Conservation (phyloP, 2,113 vertebrate genomes). For the Nothoprocta pentlandii region DNA sequence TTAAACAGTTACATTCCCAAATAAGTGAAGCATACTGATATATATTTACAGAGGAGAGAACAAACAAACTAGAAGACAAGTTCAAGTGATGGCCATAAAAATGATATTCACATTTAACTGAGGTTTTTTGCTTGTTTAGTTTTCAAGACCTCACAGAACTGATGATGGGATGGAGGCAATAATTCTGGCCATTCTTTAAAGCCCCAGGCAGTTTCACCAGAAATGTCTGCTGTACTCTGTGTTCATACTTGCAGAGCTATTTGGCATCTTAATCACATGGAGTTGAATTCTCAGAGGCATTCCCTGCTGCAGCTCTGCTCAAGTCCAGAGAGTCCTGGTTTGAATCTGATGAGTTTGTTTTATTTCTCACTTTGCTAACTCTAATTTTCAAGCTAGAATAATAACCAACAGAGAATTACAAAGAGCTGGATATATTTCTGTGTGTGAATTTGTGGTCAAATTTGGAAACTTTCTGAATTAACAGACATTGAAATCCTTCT, state of each 20-base stretch:
- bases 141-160: not conserved
- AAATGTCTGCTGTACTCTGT: not conserved
- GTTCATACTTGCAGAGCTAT: not conserved
- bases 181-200: not conserved
- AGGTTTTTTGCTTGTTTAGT: not conserved
- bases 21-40: not conserved
- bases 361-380: not conserved
- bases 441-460: not conserved
- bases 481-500: not conserved
- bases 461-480: not conserved
- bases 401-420: not conserved
- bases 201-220: not conserved
- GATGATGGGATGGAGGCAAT: not conserved
- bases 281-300: not conserved
- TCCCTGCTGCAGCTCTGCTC: not conserved
- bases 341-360: not conserved
- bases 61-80: not conserved
- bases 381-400: not conserved
- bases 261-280: not conserved
- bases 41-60: not conserved
- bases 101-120: fast-evolving
- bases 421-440: fast-evolving
- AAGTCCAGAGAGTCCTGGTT: not conserved
- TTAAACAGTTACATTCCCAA: not conserved
- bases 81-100: not conserved